These are phyloP conservation scores for Patiria miniata DNA, from an alignment of 35 echinoderm and acorn worm species.

Conservation along the genomic window DNA sequence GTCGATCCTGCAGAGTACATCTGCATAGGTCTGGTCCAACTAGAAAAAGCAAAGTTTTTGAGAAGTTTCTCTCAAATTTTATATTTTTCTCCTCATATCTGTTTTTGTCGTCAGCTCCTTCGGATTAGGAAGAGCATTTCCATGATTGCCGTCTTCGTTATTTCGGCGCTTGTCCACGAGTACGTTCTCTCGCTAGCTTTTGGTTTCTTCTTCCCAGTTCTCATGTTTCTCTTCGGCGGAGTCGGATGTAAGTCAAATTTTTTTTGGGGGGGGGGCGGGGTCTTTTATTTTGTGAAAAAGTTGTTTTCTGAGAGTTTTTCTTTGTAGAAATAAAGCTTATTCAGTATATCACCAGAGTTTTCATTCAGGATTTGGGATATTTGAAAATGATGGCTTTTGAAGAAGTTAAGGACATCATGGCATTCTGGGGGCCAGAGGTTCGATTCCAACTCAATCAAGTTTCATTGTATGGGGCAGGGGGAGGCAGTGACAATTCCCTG, in stretches of 20 bases:
- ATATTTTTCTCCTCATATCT: constrained; percentile 5
- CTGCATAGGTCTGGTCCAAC: too few species aligned
- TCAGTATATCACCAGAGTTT: too few species aligned
- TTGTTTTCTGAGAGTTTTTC: neutral
- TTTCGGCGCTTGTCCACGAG: constrained; percentile 85
- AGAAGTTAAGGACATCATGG: too few species aligned
- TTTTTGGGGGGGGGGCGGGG: neutral
- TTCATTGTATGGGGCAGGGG: neutral
- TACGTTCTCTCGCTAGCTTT: constrained; percentile 70
- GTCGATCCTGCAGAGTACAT: too few species aligned
- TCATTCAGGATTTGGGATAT: too few species aligned
- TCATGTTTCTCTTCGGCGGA: constrained; percentile 74
- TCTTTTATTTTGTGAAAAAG: neutral
- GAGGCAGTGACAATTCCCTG: neutral
- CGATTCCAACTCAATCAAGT: neutral
- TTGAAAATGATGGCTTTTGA: too few species aligned
- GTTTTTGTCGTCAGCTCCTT: constrained; percentile 35
- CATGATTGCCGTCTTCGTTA: constrained; percentile 70
- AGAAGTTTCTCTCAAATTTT: neutral
- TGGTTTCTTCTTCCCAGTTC: constrained; percentile 86
- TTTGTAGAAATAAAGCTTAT: neutral
- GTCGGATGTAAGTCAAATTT: constrained; percentile 68
- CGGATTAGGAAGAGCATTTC: constrained; percentile 44
- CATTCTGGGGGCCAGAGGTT: too few species aligned
- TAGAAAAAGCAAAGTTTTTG: too few species aligned